Evolutionary conservation across 1,140 invertebrate species (phyloP).

Genomic region (Drosophila equinoxialis): DNA sequence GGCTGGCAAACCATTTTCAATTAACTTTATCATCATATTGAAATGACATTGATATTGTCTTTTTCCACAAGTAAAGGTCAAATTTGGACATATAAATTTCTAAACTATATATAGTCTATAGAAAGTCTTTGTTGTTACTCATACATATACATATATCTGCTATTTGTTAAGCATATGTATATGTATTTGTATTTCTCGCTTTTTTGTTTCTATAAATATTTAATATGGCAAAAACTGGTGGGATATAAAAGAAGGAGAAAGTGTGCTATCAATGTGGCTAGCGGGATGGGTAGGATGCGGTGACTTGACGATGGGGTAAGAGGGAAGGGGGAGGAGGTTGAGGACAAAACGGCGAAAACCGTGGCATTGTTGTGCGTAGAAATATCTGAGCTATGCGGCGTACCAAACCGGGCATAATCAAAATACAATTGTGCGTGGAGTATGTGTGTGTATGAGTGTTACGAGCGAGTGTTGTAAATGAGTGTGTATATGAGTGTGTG

Average conservation of each 20-base stretch:
- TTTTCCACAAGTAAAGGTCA: not conserved
- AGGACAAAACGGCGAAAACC: slow-evolving; percentile 4
- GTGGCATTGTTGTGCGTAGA: slow-evolving; percentile 79
- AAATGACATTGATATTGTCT: slow-evolving; percentile 2
- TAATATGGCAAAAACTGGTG: slow-evolving; percentile 70
- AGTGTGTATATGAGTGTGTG: not conserved
- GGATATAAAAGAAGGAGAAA: slow-evolving; percentile 27
- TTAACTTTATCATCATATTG: not conserved
- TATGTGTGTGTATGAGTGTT: slow-evolving; percentile 28
- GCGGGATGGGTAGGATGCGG: not conserved
- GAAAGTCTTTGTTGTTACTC: not conserved
- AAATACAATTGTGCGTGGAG: slow-evolving; percentile 77
- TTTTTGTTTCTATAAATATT: slow-evolving; percentile 74
- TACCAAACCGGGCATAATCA: slow-evolving; percentile 80
- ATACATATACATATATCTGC: slow-evolving; percentile 5
- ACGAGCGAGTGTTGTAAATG: slow-evolving; percentile 8
- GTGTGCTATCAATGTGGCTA: slow-evolving; percentile 56
- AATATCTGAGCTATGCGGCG: slow-evolving; percentile 77
- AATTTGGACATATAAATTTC: slow-evolving; percentile 9
- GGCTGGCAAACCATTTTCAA: not conserved
- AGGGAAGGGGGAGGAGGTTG: not conserved
- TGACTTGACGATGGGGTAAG: not conserved
- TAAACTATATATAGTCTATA: slow-evolving; percentile 4
- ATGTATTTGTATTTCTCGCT: slow-evolving; percentile 16
- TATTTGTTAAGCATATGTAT: slow-evolving; percentile 17